Percentiles rank a stretch among this genome's conserved stretches.
phyloP scores from a whole-genome alignment of 2,888 invertebrate species.

The Coelinius sp. region DNA sequence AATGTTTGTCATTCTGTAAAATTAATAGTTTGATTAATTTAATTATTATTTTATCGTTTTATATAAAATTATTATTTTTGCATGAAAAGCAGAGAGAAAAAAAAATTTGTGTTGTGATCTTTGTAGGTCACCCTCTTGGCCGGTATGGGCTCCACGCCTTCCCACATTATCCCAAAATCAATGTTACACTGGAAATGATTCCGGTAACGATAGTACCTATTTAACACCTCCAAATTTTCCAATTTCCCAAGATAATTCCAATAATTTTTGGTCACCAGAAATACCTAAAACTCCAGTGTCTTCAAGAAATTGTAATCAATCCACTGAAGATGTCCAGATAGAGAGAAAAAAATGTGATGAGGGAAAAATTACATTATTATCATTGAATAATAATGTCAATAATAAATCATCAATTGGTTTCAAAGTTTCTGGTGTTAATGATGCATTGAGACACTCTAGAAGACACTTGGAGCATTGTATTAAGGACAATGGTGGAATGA shows the following conservation, averaged over 20 bases:
- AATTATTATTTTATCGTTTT: background rate
- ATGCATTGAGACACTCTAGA: constrained; percentile 50
- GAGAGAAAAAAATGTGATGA: background rate
- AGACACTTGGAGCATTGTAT: constrained; percentile 41
- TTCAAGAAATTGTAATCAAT: constrained; percentile 16
- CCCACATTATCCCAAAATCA: constrained; percentile 66
- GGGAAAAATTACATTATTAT: background rate
- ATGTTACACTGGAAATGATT: constrained; percentile 50
- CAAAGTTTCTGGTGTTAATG: constrained; percentile 55
- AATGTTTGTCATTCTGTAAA: background rate
- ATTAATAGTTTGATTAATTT: background rate
- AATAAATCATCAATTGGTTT: constrained; percentile 46
- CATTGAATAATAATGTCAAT: constrained; percentile 45
- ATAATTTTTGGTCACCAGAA: background rate
- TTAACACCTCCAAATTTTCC: constrained; percentile 5
- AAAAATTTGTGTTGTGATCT: constrained; percentile 69
- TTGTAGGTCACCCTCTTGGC: constrained; percentile 76
- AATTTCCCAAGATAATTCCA: background rate
- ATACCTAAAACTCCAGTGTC: background rate
- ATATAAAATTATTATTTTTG: background rate
- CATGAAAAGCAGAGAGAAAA: constrained; percentile 43
- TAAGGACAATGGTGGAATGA: background rate
- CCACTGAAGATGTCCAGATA: background rate
- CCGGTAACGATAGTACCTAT: constrained; percentile 36
- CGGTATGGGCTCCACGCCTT: constrained; percentile 73